Base-by-base conservation (phyloP, 2,113 vertebrate genomes). In the Rutilus rutilus region DNA sequence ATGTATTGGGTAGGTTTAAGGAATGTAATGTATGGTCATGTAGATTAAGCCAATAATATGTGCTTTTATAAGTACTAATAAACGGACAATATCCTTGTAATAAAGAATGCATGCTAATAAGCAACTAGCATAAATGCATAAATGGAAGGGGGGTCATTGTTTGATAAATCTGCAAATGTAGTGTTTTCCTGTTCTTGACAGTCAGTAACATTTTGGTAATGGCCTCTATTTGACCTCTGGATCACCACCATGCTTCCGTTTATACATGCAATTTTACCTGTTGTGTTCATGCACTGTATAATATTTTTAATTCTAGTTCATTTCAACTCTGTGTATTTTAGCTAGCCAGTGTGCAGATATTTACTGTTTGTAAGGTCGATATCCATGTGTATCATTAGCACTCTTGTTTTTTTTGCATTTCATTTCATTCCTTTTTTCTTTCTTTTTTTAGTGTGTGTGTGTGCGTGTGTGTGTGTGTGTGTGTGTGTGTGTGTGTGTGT, bases 381-480 rank as follows among this genome's bases (percentile, higher is more conserved):
- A 78, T 94, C 95, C 96, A 94, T 96, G 95, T 94, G 95, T 96
- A 94, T 96, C 95, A 96, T 97, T 97, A 97, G 94, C 94, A 96
- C 96, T 96, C 95, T 96, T 90, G 86, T 90, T 79, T 80, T 90
- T 81, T 90, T 88, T 85, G 83, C 89, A 88, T 47, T 74, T 75
- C 23, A 25, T 75, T 75, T 74, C 6, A 23, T 73, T 73, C 36
- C 36, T 5, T 67, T 67, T 67, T 36, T 69, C 9, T 7, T 0
- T 8, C 0, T 42, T 42, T 33, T 33, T 33, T 4, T 33, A 33
- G 15, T 65, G 62, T 14, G 39, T 39, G 39, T 39, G 39, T 7
- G 30, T 65, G 62, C 6, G 39, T 39, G 39, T 39, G 39, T 7
- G 39, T 50, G 47, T 50, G 12, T 15, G 2, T 54, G 5, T 54